Base-by-base conservation (phyloP, 2,888 invertebrate species). In the Agrilus mali region DNA sequence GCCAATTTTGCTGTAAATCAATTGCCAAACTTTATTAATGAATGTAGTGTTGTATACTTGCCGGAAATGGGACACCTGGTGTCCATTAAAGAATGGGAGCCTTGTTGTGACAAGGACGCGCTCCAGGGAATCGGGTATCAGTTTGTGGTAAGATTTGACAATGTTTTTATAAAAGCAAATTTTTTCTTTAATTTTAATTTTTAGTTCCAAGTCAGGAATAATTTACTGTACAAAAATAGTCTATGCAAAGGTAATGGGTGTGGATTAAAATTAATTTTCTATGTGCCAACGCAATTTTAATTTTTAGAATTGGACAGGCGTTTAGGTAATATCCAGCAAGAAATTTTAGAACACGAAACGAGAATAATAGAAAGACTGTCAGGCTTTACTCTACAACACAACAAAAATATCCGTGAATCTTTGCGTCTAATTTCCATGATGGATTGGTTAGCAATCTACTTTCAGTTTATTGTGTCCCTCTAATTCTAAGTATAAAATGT, bases 21-120 rank as follows among this genome's bases (percentile, higher is more conserved):
- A 22, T 69, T 87, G 31, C 82, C 83, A 1, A 64, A 73, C 3
- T 79, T 76, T 60, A 73, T 89, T 33, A 66, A 72, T 20, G 75
- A 77, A 53, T 84, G 82, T 56, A 72, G 74, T 13, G 76, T 84
- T 65, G 63, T 80, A 41, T 83, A 82, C 60, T 71, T 84, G 58
- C 83, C 84, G 1, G 82, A 85, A 62, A 71, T 86, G 48, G 86
- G 90, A 0, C 88, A 86, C 65, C 66, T 90, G 47, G 68, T 92
- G 10, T 80, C 80, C 0, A 74, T 90, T n/a, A 80, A 78, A 41
- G 71, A 74, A 46, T 81, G 82, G 76, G 71, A 70, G 1, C 67
- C 71, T 0, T 57, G 72, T 56, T 69, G 77, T 42, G 67, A 70
- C 4, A 67, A 70, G 39, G 70, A 74, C 2, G 72, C 80, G 43